phyloP scores from a whole-genome alignment of 1,140 invertebrate genomes.

The Caerostris extrusa region DNA sequence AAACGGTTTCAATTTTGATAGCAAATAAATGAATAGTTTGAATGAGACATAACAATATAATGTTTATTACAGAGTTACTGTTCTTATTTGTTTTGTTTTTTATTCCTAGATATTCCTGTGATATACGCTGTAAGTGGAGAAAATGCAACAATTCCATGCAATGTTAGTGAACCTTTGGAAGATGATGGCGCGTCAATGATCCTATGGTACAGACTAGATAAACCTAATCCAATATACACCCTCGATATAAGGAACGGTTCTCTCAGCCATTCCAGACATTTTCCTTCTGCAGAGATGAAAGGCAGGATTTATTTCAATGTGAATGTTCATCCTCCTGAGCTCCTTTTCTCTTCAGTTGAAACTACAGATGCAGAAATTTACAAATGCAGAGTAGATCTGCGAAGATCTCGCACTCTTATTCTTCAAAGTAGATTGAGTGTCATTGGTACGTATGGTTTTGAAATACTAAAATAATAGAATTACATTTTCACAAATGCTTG shows the following conservation, averaged over 20 bases:
- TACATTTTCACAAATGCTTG: too few species aligned
- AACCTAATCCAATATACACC: conserved; percentile 45
- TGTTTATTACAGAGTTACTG: neutral
- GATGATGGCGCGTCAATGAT: conserved; percentile 89
- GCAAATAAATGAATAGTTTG: too few species aligned
- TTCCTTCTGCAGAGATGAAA: conserved; percentile 5
- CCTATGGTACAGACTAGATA: conserved; percentile 90
- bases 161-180: conserved; percentile 87
- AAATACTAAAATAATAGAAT: too few species aligned
- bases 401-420: conserved; percentile 57
- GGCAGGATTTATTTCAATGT: conserved; percentile 75
- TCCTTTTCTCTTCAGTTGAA: conserved; percentile 82
- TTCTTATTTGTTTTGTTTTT: neutral
- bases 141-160: conserved; percentile 88
- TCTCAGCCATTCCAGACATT: neutral
- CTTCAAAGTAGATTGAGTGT: conserved; percentile 63
- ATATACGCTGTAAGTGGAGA: conserved; percentile 88
- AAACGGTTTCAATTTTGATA: too few species aligned
- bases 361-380: conserved; percentile 60
- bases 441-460: conserved; percentile 79
- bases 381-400: conserved; percentile 81
- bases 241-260: conserved; percentile 25
- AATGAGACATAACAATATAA: too few species aligned
- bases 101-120: conserved; percentile 9
- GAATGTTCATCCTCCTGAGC: conserved; percentile 82